Percentiles rank a stretch among this genome's conserved stretches.
Conservation (phyloP, 1,140 invertebrate genomes). For the Drosophila bifasciata region DNA sequence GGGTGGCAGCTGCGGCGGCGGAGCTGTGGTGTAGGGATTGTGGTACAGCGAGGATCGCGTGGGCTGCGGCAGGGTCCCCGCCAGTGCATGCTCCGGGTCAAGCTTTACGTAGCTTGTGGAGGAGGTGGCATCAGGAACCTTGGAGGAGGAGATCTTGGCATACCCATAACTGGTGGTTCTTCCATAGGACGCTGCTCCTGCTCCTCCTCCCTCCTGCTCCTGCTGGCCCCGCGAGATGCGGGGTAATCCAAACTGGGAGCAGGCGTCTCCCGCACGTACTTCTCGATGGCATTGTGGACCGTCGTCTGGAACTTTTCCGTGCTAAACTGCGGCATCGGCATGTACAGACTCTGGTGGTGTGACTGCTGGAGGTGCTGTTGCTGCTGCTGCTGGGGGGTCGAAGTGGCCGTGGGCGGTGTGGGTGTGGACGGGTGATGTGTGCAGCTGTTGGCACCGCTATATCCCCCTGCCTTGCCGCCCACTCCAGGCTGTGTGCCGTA, state of each 20-base stretch:
- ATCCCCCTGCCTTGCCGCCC: too few species aligned
- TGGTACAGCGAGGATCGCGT: slow-evolving; percentile 66
- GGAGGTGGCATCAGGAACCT: slow-evolving; percentile 10
- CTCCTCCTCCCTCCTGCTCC: slow-evolving; percentile 3
- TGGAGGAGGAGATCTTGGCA: slow-evolving; percentile 2
- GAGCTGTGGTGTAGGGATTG: slow-evolving; percentile 68
- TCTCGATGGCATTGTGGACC: slow-evolving; percentile 71
- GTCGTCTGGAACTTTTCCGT: slow-evolving; percentile 72
- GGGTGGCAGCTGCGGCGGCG: slow-evolving; percentile 15
- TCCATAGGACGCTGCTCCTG: slow-evolving; percentile 9
- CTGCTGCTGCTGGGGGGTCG: slow-evolving; percentile 3
- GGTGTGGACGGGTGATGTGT: slow-evolving; percentile 75
- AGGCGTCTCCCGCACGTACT: slow-evolving; percentile 60
- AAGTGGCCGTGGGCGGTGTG: slow-evolving; percentile 34
- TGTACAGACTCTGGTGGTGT: slow-evolving; percentile 72
- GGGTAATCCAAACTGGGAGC: slow-evolving; percentile 60
- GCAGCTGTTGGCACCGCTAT: slow-evolving; percentile 46
- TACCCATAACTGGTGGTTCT: slow-evolving; percentile 9
- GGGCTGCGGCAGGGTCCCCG: slow-evolving; percentile 32
- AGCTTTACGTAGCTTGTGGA: slow-evolving; percentile 43
- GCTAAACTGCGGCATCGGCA: slow-evolving; percentile 74
- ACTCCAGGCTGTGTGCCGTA: too few species aligned
- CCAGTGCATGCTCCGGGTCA: slow-evolving; percentile 42
- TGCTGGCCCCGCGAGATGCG: too few species aligned
- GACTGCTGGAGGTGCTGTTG: slow-evolving; percentile 7